Percentiles rank a stretch among this genome's conserved stretches.
phyloP scores from a whole-genome alignment of 2,888 invertebrate genomes.

The Tromatobia lineatoria region DNA sequence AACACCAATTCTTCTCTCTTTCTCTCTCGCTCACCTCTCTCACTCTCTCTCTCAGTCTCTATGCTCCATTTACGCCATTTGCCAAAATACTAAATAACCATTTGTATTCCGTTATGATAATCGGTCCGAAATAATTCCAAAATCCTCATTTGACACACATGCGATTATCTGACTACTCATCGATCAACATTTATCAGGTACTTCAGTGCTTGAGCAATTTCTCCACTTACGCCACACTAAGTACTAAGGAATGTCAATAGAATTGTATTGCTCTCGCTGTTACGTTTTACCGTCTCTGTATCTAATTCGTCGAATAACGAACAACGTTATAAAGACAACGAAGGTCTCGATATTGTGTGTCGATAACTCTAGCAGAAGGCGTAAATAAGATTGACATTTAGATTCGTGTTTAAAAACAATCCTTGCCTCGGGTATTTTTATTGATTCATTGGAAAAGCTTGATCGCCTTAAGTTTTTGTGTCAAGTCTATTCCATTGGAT shows the following conservation, averaged over 20 bases:
- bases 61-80: constrained; percentile 76
- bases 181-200: constrained; percentile 45
- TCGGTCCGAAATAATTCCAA: neutral
- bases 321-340: constrained; percentile 31
- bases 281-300: neutral
- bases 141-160: neutral
- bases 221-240: constrained; percentile 13
- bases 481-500: constrained; percentile 35
- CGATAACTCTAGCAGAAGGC: constrained; percentile 69
- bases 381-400: constrained; percentile 75
- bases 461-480: constrained; percentile 11
- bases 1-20: constrained; percentile 51
- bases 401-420: constrained; percentile 71
- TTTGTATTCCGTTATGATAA: neutral
- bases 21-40: neutral
- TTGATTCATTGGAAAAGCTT: constrained; percentile 18
- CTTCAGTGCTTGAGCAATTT: constrained; percentile 55
- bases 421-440: constrained; percentile 74
- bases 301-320: neutral
- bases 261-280: neutral
- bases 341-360: neutral
- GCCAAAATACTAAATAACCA: constrained; percentile 62
- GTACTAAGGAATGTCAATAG: constrained; percentile 53
- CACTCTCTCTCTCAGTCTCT: constrained; percentile 48
- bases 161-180: neutral